phyloP scores from a whole-genome alignment of 2,113 vertebrate species.

The Eonycteris spelaea region DNA sequence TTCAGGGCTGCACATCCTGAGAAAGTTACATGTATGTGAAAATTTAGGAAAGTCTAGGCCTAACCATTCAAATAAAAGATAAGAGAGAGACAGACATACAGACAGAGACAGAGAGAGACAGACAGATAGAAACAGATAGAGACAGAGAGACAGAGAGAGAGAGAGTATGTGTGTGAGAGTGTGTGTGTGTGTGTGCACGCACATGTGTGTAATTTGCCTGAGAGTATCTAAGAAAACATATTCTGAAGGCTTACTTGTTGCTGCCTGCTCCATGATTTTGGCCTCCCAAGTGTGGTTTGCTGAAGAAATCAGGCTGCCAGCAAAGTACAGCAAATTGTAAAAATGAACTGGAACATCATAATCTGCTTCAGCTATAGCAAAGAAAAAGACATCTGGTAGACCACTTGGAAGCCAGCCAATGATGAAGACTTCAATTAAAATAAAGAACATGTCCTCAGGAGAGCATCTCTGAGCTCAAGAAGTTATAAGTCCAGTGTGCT shows the following conservation, averaged over 20 bases:
- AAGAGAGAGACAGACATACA: no score
- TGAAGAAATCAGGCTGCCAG: slow-evolving; percentile 82
- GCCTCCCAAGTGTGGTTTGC: slow-evolving; percentile 79
- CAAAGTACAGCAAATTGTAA: slow-evolving; percentile 70
- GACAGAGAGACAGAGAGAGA: no score
- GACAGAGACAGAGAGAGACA: not conserved
- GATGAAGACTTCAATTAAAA: slow-evolving; percentile 85
- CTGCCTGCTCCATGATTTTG: slow-evolving; percentile 55
- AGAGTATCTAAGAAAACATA: not conserved
- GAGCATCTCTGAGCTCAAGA: slow-evolving; percentile 78
- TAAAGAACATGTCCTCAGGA: slow-evolving; percentile 86
- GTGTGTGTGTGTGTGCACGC: not conserved
- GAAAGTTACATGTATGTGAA: slow-evolving; percentile 1
- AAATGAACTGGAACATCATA: slow-evolving; percentile 85
- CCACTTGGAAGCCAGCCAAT: slow-evolving; percentile 85
- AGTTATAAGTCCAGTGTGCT: slow-evolving; percentile 76
- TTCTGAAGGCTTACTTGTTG: slow-evolving; percentile 46
- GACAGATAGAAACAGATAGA: no score
- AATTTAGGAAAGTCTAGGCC: not conserved
- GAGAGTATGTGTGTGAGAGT: not conserved
- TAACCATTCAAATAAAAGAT: slow-evolving; percentile 1
- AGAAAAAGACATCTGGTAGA: slow-evolving; percentile 87
- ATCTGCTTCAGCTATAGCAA: slow-evolving; percentile 80
- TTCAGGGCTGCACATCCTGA: not conserved
- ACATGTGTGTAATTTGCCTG: not conserved